Conservation (phyloP, 2,113 vertebrate genomes). For the Antennarius striatus region DNA sequence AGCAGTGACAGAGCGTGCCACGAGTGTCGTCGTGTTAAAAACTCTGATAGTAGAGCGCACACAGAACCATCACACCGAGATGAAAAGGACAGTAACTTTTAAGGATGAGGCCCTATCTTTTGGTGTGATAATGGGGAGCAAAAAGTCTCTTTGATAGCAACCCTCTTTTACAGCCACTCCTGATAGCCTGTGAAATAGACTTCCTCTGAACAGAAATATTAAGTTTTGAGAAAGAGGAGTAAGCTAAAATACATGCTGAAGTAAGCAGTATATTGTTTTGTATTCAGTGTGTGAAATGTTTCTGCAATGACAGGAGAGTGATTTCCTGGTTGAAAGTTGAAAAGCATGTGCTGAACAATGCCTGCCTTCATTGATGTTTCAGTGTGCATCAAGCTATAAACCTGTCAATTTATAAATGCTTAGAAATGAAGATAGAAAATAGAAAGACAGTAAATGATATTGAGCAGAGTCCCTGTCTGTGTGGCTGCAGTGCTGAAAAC, state of each 20-base stretch:
- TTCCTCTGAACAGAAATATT: slow-evolving; percentile 9
- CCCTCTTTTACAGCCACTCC: slow-evolving; percentile 7
- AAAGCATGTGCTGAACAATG: background rate
- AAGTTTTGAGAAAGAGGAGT: background rate
- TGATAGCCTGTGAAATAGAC: slow-evolving; percentile 1
- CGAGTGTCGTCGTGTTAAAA: slow-evolving; percentile 61
- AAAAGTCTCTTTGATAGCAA: slow-evolving; percentile 32
- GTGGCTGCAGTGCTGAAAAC: background rate
- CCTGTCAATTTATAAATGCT: background rate
- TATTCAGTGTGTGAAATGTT: background rate
- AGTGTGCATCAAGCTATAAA: too few relatives aligned
- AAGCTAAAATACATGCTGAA: background rate
- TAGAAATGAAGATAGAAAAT: background rate
- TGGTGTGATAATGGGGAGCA: slow-evolving; percentile 21
- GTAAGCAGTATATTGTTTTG: background rate
- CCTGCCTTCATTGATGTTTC: too few relatives aligned
- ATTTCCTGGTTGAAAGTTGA: background rate
- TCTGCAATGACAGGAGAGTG: background rate
- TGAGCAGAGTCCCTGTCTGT: background rate
- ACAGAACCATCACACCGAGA: slow-evolving; percentile 50
- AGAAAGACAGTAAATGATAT: background rate
- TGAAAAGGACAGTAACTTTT: slow-evolving; percentile 60
- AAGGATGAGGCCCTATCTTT: slow-evolving; percentile 48
- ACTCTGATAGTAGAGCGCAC: slow-evolving; percentile 35
- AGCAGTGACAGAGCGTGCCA: slow-evolving; percentile 49